phyloP scores from a whole-genome alignment of 2,888 invertebrate genomes.

The Aphidoletes aphidimyza region DNA sequence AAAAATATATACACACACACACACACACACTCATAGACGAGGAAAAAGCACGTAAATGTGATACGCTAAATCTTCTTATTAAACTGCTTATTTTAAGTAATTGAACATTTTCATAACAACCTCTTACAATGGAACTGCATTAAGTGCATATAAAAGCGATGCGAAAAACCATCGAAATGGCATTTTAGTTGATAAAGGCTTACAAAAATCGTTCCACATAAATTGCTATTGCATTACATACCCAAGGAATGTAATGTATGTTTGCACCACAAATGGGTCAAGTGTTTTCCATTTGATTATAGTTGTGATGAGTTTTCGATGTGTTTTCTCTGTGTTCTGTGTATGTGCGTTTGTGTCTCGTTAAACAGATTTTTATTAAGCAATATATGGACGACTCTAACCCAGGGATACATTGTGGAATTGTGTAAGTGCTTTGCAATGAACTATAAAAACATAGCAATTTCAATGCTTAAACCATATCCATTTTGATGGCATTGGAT shows the following conservation, averaged over 20 bases:
- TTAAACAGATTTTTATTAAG: slow-evolving; percentile 38
- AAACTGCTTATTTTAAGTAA: slow-evolving; percentile 28
- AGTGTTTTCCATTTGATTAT: slow-evolving; percentile 45
- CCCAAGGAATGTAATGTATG: not conserved
- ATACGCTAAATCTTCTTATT: not conserved
- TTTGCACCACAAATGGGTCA: slow-evolving; percentile 2
- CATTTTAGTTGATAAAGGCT: not conserved
- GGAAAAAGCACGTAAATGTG: not conserved
- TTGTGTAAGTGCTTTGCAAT: not conserved
- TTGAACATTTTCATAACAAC: not conserved
- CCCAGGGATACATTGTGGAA: not conserved
- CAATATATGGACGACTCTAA: not conserved
- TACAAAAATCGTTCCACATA: not conserved
- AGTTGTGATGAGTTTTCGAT: slow-evolving; percentile 14
- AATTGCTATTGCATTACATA: not conserved
- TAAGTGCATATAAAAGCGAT: not conserved
- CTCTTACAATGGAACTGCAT: not conserved
- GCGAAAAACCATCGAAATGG: not conserved
- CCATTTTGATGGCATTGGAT: slow-evolving; percentile 30
- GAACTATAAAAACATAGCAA: not conserved
- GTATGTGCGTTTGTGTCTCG: slow-evolving; percentile 19
- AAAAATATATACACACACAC: not conserved
- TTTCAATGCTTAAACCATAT: not conserved
- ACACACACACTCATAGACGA: not conserved
- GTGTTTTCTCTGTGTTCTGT: too few relatives aligned